Base-by-base conservation (phyloP, 2,888 invertebrate species). In the Diogma glabrata region DNA sequence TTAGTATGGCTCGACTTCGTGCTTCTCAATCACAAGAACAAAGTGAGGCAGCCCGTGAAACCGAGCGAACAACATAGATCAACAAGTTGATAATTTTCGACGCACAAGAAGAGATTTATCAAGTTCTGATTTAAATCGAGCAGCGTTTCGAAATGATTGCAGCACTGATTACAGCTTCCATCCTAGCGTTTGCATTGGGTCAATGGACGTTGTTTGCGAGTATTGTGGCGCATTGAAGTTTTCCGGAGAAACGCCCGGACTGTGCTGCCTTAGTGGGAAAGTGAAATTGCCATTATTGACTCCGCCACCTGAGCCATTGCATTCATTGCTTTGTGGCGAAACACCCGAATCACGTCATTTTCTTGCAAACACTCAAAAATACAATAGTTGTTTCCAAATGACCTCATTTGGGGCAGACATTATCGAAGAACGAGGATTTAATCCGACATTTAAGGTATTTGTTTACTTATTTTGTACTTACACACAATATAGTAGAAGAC, bases 381-480 rank as follows among this genome's bases (percentile, higher is more conserved):
- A 23, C 46, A 61, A 64, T 57, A 54, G 51, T 12, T 62, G 61
- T 58, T 65, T 62, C 53, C 61, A 63, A 58, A 63, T 63, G 58
- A 36, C 60, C 4, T 63, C 60, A 60, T 63, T 65, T 61, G 62
- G 61, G 50, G 60, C 59, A 51, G 55, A 60, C 2, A 59, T 60
- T 59, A 58, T 59, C 47, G 57, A 60, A 59, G 58, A 61, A 59
- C 55, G 28, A 8, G 55, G 57, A 56, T 61, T 55, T 55, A 61
- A 60, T 60, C 60, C 60, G 53, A 33, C 12, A 4, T 33, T 33
- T 16, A 33, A 33, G 4, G 5, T 33, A 3, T 10, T 33, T 33
- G 33, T 12, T 33, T 6, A 33, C 16, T 33, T 33, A 3, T 2
- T 33, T 4, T 33, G n/a, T n/a, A n/a, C n/a, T n/a, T n/a, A n/a